phyloP scores from a whole-genome alignment of 2,113 vertebrate genomes.

The Actinemys pallida region DNA sequence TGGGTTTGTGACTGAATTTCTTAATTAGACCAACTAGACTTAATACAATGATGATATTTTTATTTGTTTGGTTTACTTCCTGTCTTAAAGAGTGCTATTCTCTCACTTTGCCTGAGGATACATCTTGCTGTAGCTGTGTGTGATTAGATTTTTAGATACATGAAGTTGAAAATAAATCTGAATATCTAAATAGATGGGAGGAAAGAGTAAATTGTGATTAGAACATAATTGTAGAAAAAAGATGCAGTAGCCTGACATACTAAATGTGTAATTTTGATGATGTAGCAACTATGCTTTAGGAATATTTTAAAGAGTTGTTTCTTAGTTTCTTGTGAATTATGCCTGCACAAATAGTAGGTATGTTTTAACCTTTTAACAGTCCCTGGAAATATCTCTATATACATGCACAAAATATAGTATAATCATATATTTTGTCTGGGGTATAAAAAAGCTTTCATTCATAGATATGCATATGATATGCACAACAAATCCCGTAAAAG shows the following conservation, averaged over 20 bases:
- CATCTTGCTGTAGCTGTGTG: constrained; percentile 23
- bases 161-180: constrained; percentile 54
- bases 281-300: neutral
- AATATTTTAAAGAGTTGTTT: neutral
- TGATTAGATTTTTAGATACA: constrained; percentile 64
- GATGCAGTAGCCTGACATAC: constrained; percentile 10
- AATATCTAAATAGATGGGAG: constrained; percentile 55
- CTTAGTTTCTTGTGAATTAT: constrained; percentile 4
- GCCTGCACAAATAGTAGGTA: neutral
- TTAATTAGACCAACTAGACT: constrained; percentile 40
- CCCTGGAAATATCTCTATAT: neutral
- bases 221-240: constrained; percentile 34
- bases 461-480: neutral
- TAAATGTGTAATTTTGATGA: constrained; percentile 21
- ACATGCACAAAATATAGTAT: neutral
- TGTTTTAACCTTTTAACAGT: neutral
- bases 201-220: constrained; percentile 60
- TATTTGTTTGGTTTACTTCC: constrained; percentile 54
- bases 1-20: constrained; percentile 45
- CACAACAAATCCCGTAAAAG: neutral
- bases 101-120: constrained; percentile 59
- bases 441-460: neutral
- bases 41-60: constrained; percentile 61
- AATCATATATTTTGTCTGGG: neutral
- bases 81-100: constrained; percentile 58